phyloP scores from a whole-genome alignment of 2,888 invertebrate species.

The Drosophila paranaensis region DNA sequence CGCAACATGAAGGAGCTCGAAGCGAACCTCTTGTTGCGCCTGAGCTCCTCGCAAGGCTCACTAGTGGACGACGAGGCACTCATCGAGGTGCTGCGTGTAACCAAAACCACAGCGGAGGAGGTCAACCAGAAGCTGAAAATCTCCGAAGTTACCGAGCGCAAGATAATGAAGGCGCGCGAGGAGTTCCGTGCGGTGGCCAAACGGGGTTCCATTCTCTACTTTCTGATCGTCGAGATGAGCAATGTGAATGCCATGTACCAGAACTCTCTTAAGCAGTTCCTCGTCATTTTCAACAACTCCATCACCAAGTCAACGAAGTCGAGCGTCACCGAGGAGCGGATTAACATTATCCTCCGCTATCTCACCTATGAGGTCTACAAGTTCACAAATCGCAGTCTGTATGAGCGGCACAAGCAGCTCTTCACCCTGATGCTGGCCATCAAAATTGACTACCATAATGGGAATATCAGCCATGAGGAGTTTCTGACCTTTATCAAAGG shows the following conservation, averaged over 20 bases:
- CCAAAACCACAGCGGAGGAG: constrained; percentile 95
- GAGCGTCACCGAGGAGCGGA: constrained; percentile 93
- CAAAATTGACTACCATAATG: constrained; percentile 95
- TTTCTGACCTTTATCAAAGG: constrained; percentile 98
- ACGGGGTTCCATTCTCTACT: constrained; percentile 96
- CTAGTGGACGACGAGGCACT: constrained; percentile 98
- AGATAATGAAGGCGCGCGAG: constrained; percentile 96
- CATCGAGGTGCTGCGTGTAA: constrained; percentile 94
- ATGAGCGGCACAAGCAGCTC: constrained; percentile 95
- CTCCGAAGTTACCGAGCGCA: constrained; percentile 96
- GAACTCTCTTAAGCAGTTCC: constrained; percentile 96
- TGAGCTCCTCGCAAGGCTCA: constrained; percentile 97
- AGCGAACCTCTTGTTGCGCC: constrained; percentile 94
- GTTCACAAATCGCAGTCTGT: constrained; percentile 95
- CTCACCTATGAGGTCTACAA: constrained; percentile 96
- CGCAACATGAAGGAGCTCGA: constrained; percentile 98
- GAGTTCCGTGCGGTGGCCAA: constrained; percentile 98
- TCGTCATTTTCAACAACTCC: constrained; percentile 96
- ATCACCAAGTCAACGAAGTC: constrained; percentile 96
- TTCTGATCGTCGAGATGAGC: constrained; percentile 98
- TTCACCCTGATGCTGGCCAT: constrained; percentile 97
- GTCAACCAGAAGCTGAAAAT: constrained; percentile 97
- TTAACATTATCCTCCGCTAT: constrained; percentile 94
- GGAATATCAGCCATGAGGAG: constrained; percentile 93
- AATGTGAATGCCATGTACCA: constrained; percentile 99